Evolutionary conservation across 2,888 invertebrate species (phyloP).

Genomic region (Dromius quadrimaculatus): DNA sequence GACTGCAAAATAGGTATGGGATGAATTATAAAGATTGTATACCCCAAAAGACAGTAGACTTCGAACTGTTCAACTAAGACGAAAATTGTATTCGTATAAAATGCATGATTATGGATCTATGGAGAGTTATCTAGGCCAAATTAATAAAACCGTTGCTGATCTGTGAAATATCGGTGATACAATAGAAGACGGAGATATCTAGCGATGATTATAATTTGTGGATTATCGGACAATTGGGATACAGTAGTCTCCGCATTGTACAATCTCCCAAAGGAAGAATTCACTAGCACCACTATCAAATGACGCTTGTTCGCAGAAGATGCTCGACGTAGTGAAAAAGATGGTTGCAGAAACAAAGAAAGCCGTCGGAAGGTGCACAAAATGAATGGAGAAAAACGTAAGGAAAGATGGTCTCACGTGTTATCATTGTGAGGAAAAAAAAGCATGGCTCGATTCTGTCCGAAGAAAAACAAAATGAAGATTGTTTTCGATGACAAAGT

Average conservation of each 20-base stretch:
- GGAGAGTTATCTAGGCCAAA: constrained; percentile 35
- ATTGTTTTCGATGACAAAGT: no score
- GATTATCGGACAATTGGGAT: constrained; percentile 41
- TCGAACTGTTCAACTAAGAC: constrained; percentile 35
- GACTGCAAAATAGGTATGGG: constrained; percentile 40
- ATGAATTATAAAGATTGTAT: constrained; percentile 42
- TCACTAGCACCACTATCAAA: constrained; percentile 1
- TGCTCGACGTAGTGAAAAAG: background rate
- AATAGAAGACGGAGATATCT: constrained; percentile 46
- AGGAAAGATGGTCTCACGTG: background rate
- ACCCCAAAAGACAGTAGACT: constrained; percentile 45
- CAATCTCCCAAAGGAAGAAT: constrained; percentile 16
- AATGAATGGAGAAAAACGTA: background rate
- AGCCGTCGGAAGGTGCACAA: background rate
- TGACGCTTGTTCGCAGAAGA: background rate
- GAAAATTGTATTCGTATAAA: constrained; percentile 34
- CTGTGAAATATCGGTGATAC: constrained; percentile 13
- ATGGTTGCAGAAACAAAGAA: background rate
- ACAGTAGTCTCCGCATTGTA: constrained; percentile 37
- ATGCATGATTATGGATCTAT: constrained; percentile 12
- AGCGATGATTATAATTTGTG: constrained; percentile 40
- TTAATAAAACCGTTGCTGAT: constrained; percentile 43
- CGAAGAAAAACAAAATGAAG: no score
- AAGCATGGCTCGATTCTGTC: background rate
- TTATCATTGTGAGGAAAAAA: background rate